Percentiles rank a stretch among this genome's conserved stretches.
Conservation (phyloP, 2,888 invertebrate species). For the Brenthis ino region DNA sequence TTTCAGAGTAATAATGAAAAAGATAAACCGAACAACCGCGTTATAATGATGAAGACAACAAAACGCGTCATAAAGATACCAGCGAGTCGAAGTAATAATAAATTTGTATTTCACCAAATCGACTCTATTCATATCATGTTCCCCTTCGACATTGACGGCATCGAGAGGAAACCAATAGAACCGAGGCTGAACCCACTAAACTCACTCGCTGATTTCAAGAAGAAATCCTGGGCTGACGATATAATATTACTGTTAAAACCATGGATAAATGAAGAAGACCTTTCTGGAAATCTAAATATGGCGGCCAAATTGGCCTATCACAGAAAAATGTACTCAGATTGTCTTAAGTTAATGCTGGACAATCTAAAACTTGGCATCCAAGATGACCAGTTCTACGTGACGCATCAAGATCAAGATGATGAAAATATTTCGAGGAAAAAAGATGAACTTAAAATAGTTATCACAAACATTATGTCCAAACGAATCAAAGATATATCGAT, state of each 20-base stretch:
- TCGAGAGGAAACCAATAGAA: constrained; percentile 59
- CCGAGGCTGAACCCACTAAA: constrained; percentile 59
- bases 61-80: constrained; percentile 88
- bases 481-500: constrained; percentile 71
- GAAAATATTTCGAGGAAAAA: constrained; percentile 47
- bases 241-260: constrained; percentile 62
- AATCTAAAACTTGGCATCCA: constrained; percentile 53
- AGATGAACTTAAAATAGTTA: constrained; percentile 60
- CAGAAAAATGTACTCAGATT: constrained; percentile 61
- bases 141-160: constrained; percentile 62
- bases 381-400: constrained; percentile 53
- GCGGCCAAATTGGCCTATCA: constrained; percentile 71
- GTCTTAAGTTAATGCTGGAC: constrained; percentile 59
- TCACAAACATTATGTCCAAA: constrained; percentile 65
- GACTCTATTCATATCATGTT: constrained; percentile 72
- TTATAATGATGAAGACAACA: constrained; percentile 87
- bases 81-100: constrained; percentile 63
- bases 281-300: constrained; percentile 63
- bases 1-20: constrained; percentile 79
- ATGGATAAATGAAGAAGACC: constrained; percentile 62
- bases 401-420: constrained; percentile 53
- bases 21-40: constrained; percentile 81
- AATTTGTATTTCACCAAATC: constrained; percentile 67
- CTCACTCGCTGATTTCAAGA: constrained; percentile 62
- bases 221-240: constrained; percentile 69